These are phyloP conservation scores for Chelmon rostratus DNA, from an alignment of 2,797 vertebrate species.

Conservation along the genomic window DNA sequence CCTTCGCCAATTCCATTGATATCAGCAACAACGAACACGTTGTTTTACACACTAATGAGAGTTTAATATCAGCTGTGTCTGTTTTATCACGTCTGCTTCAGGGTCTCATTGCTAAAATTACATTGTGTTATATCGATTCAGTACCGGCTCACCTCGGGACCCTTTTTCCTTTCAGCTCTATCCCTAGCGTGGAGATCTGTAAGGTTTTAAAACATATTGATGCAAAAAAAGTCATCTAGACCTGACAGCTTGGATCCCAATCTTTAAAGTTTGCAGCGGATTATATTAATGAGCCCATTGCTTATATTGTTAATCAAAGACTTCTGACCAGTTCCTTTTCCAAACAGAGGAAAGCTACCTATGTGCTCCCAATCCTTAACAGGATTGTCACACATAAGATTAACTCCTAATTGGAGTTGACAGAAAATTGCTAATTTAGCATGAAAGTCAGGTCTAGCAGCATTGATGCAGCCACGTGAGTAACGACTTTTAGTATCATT, in stretches of 20 bases:
- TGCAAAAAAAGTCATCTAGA: conserved; percentile 45
- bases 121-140: conserved; percentile 37
- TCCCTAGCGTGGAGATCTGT: conserved; percentile 37
- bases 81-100: conserved; percentile 31
- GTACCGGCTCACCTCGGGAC: conserved; percentile 1
- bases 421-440: conserved; percentile 30
- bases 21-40: conserved; percentile 8
- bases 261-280: conserved; percentile 55
- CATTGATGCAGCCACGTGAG: not conserved
- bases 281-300: conserved; percentile 40
- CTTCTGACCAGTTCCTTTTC: conserved; percentile 52
- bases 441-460: conserved; percentile 4
- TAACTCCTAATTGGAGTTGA: conserved; percentile 29
- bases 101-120: conserved; percentile 28
- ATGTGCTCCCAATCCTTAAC: conserved; percentile 3
- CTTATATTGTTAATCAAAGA: conserved; percentile 47
- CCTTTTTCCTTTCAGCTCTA: conserved; percentile 35
- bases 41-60: conserved; percentile 40
- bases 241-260: conserved; percentile 47
- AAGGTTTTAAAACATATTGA: conserved; percentile 63
- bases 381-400: conserved; percentile 19
- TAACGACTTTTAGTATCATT: not conserved
- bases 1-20: not conserved
- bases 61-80: conserved; percentile 38
- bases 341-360: conserved; percentile 34